Conservation (phyloP, 2,797 vertebrate genomes). For the Eospalax fontanierii region DNA sequence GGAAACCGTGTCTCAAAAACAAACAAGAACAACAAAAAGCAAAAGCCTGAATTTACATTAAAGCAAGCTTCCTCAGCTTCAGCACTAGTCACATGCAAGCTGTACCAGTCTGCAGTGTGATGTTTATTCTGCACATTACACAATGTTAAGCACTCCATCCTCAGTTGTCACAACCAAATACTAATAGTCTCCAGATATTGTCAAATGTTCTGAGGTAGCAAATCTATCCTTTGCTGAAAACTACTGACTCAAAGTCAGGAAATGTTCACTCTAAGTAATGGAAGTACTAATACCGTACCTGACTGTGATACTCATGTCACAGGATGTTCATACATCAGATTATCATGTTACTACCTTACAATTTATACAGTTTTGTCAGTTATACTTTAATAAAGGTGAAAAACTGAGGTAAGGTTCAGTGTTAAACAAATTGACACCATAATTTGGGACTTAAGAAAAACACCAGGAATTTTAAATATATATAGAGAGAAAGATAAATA, state of each 20-base stretch:
- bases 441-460: neutral
- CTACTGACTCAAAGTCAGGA: constrained; percentile 17
- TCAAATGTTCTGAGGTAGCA: neutral
- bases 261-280: neutral
- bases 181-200: neutral
- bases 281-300: neutral
- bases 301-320: neutral
- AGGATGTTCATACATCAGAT: neutral
- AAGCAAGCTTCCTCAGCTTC: neutral
- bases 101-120: neutral
- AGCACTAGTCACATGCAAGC: neutral
- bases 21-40: too few relatives aligned
- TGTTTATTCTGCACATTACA: neutral
- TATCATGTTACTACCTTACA: neutral
- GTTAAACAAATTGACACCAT: neutral
- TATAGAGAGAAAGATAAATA: too few relatives aligned
- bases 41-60: neutral
- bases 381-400: neutral
- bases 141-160: neutral
- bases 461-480: neutral
- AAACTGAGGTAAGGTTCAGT: neutral
- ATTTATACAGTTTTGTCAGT: neutral
- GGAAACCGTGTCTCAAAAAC: too few relatives aligned
- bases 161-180: neutral
- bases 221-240: neutral